These are phyloP conservation scores for Bovichtus variegatus DNA, from an alignment of 2,797 vertebrate genomes.

Conservation along the genomic window DNA sequence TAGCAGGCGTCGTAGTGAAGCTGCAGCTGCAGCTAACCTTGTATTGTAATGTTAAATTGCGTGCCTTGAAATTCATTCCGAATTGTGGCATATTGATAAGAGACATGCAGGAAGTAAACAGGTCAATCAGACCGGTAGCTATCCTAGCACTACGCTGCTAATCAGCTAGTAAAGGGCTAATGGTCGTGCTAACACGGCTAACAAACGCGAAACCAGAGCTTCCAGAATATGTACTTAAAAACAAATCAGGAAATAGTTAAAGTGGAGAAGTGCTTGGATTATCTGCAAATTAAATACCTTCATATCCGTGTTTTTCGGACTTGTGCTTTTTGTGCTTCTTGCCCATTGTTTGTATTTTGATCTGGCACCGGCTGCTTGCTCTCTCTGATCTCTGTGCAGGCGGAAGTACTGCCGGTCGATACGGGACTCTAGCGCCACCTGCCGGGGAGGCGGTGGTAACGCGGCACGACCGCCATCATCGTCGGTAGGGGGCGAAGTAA, in stretches of 20 bases:
- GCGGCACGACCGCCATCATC: accelerated
- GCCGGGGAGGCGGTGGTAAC: slow-evolving; percentile 51
- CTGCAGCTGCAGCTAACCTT: neutral
- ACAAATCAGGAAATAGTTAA: neutral
- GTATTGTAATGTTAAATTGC: accelerated
- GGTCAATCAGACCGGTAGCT: neutral
- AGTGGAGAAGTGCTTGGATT: accelerated
- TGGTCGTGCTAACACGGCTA: slow-evolving; percentile 5
- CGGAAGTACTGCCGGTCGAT: slow-evolving; percentile 27
- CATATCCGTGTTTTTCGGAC: slow-evolving; percentile 92
- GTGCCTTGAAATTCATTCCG: accelerated
- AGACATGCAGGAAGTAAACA: neutral
- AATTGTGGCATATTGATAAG: accelerated
- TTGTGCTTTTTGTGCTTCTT: slow-evolving; percentile 98
- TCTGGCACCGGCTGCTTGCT: neutral
- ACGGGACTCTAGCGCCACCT: slow-evolving; percentile 54
- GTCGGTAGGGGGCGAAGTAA: slow-evolving; percentile 57
- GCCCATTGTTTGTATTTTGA: slow-evolving; percentile 88
- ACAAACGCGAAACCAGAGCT: neutral
- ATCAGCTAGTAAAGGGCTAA: neutral
- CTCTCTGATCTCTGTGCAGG: slow-evolving; percentile 7
- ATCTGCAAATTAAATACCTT: slow-evolving; percentile 82
- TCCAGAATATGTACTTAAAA: accelerated
- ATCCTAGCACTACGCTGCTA: neutral
- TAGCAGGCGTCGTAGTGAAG: accelerated